phyloP scores from a whole-genome alignment of 2,113 vertebrate species.

The Pteropus alecto region DNA sequence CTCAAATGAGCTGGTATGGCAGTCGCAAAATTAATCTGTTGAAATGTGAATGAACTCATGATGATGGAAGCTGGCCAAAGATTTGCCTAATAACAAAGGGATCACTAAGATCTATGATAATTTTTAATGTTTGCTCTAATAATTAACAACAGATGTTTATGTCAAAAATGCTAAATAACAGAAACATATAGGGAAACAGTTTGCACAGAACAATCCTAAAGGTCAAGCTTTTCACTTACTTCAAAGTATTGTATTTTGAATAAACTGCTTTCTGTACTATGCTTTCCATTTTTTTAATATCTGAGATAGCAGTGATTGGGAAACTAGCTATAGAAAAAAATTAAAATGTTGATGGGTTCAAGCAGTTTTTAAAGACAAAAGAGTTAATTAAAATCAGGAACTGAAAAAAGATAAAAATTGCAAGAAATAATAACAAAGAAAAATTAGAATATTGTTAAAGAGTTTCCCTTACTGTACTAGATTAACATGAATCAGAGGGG shows the following conservation, averaged over 20 bases:
- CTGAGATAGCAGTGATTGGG: not conserved
- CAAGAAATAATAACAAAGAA: not conserved
- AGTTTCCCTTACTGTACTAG: not conserved
- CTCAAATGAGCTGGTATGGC: conserved; percentile 27
- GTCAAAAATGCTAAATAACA: not conserved
- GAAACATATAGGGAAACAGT: conserved; percentile 17
- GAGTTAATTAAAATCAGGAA: not conserved
- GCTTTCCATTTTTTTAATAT: conserved; percentile 10
- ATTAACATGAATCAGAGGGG: not conserved
- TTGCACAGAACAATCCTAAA: conserved; percentile 1
- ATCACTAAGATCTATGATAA: conserved; percentile 17
- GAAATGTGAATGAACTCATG: conserved; percentile 62
- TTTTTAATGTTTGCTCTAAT: conserved; percentile 56
- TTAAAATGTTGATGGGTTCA: not conserved
- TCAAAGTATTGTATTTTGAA: not conserved
- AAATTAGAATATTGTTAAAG: not conserved
- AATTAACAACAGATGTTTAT: conserved; percentile 52
- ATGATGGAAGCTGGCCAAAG: conserved; percentile 28
- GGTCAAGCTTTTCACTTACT: not conserved
- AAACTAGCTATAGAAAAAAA: not conserved
- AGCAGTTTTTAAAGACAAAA: not conserved
- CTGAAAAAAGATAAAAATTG: not conserved
- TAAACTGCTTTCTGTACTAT: not conserved
- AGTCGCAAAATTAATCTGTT: conserved; percentile 65
- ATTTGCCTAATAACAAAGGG: not conserved